Base-by-base conservation (phyloP, 2,113 vertebrate species). In the Muntiacus muntjak region DNA sequence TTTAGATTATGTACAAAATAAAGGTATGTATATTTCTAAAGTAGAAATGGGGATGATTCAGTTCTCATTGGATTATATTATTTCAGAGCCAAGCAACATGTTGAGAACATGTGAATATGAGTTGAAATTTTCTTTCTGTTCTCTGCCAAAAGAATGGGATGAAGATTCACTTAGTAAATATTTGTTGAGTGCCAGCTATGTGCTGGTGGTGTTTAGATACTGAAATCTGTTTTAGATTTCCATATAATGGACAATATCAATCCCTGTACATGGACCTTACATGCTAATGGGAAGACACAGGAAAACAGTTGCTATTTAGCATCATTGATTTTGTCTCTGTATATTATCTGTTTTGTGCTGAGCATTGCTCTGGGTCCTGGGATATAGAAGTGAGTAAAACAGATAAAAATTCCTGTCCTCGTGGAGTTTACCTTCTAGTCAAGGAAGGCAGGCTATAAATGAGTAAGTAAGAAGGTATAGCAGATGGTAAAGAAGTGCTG, bases 111-210 rank as follows among this genome's bases (percentile, higher is more conserved):
- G 2, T 83, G n/a, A 40, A 64, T 89, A 26, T 89, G 84, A 85
- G 33, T 33, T 60, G 85, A 92, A 90, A 76, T 67, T 93, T 96
- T 96, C 58, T 92, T 95, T 76, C 79, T 60, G 26, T 60, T 84
- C 40, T 96, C n/a, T 89, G 89, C 36, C 71, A 87, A 54, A 86
- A 50, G 54, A 64, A n/a, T 54, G 4, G n/a, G 57, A 62, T 36
- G 67, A 91, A 2, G 43, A 55, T 57, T 76, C 25, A 58, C 55
- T 64, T 12, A 28, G 2, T n/a, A 55, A 58, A 28, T 54, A 43
- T 17, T 43, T 88, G n/a, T 50, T 28, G 79, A 92, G 36, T 71
- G 25, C 36, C 17, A 16, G 67, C 47, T 17, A 0, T 10, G 4
- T 57, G 86, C 47, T 54, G 30, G 8, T 83, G 92, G 55, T 64